Base-by-base conservation (phyloP, 1,140 invertebrate genomes). In the Psilanteris sp. region DNA sequence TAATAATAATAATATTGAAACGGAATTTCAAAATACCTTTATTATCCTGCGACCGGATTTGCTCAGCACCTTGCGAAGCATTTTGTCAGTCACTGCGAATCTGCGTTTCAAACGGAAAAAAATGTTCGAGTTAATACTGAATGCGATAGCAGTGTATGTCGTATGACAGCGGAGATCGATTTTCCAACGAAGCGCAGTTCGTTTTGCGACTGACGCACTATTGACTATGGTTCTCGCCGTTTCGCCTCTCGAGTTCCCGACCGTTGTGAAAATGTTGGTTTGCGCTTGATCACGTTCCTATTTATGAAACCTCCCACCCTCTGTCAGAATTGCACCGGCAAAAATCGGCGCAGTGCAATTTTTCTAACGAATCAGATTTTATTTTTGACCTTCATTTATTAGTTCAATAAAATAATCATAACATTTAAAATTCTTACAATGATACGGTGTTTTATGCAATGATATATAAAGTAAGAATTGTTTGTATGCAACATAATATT, bases 41-140 rank as follows among this genome's bases (percentile, higher is more conserved):
- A 88, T 54, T 26, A 88, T 81, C 27, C 81, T 84, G 18, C 82
- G 81, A 15, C 87, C 87, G 8, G 87, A 87, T 22, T 85, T 87
- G 61, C 73, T 81, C 15, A 88, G 68, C 8, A 81, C 82, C 57
- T 87, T 86, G 26, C 77, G 84, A 74, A 87, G 59, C 86, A 88
- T 87, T 1, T 22, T n/a, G n/a, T n/a, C n/a, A n/a, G n/a, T n/a
- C n/a, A n/a, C n/a, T n/a, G n/a, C n/a, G n/a, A n/a, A n/a, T n/a
- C n/a, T n/a, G n/a, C n/a, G n/a, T n/a, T n/a, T n/a, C n/a, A n/a
- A n/a, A n/a, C n/a, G n/a, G n/a, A n/a, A n/a, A n/a, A n/a, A n/a
- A n/a, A n/a, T n/a, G n/a, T n/a, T 43, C n/a, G 10, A 31, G 14
- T 52, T 22, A 54, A 39, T 24, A 64, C 15, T 34, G 48, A 54